phyloP scores from a whole-genome alignment of 2,113 vertebrate genomes.

The Ochotona princeps region DNA sequence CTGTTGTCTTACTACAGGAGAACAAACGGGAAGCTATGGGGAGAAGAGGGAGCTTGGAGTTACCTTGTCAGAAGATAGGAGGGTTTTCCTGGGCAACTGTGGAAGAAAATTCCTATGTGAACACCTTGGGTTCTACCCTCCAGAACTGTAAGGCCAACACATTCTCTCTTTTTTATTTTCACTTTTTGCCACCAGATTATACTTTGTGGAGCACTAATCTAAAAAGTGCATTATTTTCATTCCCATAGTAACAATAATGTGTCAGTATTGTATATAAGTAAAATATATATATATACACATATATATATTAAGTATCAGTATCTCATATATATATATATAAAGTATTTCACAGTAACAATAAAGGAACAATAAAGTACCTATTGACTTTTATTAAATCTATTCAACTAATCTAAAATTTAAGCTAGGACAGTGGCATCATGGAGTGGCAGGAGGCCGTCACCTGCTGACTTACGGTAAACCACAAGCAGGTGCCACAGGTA shows the following conservation, averaged over 20 bases:
- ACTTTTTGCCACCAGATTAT: not conserved
- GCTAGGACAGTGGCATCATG: not conserved
- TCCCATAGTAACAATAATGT: no score
- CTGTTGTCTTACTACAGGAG: no score
- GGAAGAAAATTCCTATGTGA: fast-evolving
- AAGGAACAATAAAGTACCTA: not conserved
- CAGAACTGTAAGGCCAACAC: not conserved
- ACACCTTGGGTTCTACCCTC: not conserved
- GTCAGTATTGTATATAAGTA: no score
- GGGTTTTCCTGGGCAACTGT: no score
- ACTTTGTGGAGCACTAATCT: not conserved
- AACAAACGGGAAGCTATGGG: no score
- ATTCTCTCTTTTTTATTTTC: not conserved
- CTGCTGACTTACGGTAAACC: not conserved
- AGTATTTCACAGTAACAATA: not conserved
- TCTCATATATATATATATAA: no score
- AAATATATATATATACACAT: no score
- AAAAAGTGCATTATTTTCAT: not conserved
- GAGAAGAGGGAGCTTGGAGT: no score
- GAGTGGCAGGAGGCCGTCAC: not conserved
- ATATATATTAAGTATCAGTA: no score
- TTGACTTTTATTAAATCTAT: not conserved
- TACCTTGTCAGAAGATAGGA: not conserved
- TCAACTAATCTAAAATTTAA: not conserved
- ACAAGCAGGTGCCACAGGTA: not conserved